Percentiles rank a stretch among this genome's conserved stretches.
These are phyloP conservation scores for Volucella zonaria DNA, from an alignment of 2,888 invertebrate species.

Conservation along the genomic window DNA sequence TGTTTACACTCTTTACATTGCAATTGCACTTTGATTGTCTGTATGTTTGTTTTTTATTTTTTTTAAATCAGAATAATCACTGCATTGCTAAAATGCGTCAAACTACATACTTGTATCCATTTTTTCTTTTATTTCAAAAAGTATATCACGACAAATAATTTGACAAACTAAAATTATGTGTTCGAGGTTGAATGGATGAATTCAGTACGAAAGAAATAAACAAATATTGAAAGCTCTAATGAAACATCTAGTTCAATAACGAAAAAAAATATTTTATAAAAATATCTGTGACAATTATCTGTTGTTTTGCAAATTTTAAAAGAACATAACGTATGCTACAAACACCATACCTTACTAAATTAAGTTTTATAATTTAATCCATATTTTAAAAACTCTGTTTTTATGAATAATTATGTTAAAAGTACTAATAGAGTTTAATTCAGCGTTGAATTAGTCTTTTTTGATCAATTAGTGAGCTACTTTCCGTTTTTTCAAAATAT, in stretches of 20 bases:
- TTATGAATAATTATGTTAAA: too few relatives aligned
- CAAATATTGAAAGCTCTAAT: conserved; percentile 27
- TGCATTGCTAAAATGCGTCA: conserved; percentile 17
- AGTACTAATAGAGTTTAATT: too few relatives aligned
- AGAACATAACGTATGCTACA: too few relatives aligned
- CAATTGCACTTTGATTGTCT: conserved; percentile 3
- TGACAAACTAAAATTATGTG: conserved; percentile 58
- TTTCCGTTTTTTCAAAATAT: too few relatives aligned
- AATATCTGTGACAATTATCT: too few relatives aligned
- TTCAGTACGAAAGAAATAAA: conserved; percentile 40
- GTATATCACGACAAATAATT: conserved; percentile 53
- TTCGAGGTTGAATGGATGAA: conserved; percentile 58
- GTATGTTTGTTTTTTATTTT: not conserved
- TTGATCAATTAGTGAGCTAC: too few relatives aligned
- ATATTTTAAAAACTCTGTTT: too few relatives aligned
- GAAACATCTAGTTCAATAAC: conserved; percentile 28
- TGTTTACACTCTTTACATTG: conserved; percentile 39
- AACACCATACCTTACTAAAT: too few relatives aligned
- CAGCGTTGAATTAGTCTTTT: too few relatives aligned
- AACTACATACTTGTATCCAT: conserved; percentile 25
- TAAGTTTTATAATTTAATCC: too few relatives aligned
- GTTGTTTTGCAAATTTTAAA: too few relatives aligned
- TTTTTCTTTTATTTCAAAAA: conserved; percentile 44
- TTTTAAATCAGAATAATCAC: conserved; percentile 38
- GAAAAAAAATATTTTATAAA: not conserved